These are phyloP conservation scores for Ypsolopha scabrella DNA, from an alignment of 2,888 invertebrate genomes.

Conservation along the genomic window DNA sequence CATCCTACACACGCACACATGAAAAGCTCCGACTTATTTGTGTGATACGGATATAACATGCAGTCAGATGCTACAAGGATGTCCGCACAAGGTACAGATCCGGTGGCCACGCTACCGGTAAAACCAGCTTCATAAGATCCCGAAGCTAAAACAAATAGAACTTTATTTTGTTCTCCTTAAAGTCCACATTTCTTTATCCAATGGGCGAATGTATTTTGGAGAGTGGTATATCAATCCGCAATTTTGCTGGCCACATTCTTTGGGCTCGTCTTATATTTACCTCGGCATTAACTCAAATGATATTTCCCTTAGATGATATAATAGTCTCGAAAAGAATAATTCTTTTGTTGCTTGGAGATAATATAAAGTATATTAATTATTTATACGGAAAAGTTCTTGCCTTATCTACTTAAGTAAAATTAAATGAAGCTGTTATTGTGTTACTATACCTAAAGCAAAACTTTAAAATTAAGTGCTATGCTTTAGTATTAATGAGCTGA, in stretches of 20 bases:
- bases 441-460: no score
- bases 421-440: no score
- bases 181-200: neutral
- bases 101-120: neutral
- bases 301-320: constrained; percentile 26
- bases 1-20: no score
- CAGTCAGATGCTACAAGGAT: neutral
- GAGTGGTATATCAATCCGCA: constrained; percentile 40
- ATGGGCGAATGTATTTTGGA: neutral
- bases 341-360: constrained; percentile 11
- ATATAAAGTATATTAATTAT: no score
- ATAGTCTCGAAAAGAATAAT: constrained; percentile 19
- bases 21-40: no score
- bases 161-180: neutral
- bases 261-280: constrained; percentile 38
- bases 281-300: constrained; percentile 36
- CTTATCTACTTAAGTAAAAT: no score
- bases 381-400: no score
- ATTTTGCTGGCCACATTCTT: constrained; percentile 23
- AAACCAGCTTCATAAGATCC: neutral
- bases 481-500: no score
- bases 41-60: neutral
- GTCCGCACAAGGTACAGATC: neutral
- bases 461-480: no score
- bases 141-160: neutral